Conservation (phyloP, 2,113 vertebrate genomes). For the Poeciliopsis occidentalis region DNA sequence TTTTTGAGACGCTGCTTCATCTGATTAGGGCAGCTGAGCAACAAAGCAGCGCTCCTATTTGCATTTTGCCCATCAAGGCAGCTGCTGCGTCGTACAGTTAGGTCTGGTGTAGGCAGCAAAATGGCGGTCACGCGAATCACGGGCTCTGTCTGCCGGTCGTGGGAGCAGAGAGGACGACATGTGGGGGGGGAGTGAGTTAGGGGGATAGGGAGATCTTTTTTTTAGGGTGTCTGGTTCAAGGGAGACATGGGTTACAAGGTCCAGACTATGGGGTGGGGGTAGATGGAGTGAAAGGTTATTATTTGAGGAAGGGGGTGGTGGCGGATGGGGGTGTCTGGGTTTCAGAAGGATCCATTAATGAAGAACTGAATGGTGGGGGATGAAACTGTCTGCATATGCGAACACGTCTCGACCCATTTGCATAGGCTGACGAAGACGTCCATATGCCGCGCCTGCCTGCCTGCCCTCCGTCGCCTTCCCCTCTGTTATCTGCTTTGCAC, state of each 20-base stretch:
- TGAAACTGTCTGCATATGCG: conserved; percentile 75
- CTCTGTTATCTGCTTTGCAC: conserved; percentile 11
- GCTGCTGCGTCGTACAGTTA: conserved; percentile 73
- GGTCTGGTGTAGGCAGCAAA: conserved; percentile 72
- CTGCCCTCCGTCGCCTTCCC: conserved; percentile 30
- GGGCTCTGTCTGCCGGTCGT: conserved; percentile 65
- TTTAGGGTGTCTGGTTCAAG: conserved; percentile 69
- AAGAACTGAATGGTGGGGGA: conserved; percentile 54
- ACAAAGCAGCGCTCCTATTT: conserved; percentile 65
- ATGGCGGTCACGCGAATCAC: conserved; percentile 76
- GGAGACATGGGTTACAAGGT: conserved; percentile 58
- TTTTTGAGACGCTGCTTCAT: conserved; percentile 52
- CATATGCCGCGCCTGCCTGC: conserved; percentile 66
- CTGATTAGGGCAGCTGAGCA: conserved; percentile 35
- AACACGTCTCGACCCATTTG: conserved; percentile 72
- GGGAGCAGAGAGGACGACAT: conserved; percentile 27
- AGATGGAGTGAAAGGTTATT: conserved; percentile 69
- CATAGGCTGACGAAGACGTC: conserved; percentile 67
- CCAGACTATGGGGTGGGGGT: conserved; percentile 67
- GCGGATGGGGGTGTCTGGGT: conserved; percentile 60
- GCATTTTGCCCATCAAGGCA: conserved; percentile 68
- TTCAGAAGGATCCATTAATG: conserved; percentile 74
- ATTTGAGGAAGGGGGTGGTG: conserved; percentile 56
- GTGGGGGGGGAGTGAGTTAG: not conserved
- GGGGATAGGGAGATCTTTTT: conserved; percentile 7